Evolutionary conservation across 2,888 invertebrate species (phyloP).

Genomic region (Andrena bicolor): DNA sequence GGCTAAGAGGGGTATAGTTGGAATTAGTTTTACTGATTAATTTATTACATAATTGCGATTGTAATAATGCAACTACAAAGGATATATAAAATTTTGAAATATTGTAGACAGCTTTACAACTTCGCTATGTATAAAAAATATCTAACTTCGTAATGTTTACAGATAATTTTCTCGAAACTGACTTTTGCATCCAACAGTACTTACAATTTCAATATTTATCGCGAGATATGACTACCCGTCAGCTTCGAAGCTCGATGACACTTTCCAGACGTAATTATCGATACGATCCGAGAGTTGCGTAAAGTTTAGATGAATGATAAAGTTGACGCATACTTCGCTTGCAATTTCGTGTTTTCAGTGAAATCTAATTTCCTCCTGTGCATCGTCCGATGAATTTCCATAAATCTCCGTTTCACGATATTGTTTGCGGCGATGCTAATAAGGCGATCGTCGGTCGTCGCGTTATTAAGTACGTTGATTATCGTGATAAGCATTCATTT

Average conservation of each 20-base stretch:
- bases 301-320: not conserved
- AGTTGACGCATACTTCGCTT: not conserved
- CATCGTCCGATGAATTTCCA: not conserved
- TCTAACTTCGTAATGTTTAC: no score
- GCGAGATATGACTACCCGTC: no score
- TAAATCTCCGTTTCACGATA: conserved; percentile 1
- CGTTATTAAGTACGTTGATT: conserved; percentile 1
- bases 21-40: no score
- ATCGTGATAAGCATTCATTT: not conserved
- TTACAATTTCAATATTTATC: no score
- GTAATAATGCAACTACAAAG: no score
- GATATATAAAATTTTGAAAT: no score
- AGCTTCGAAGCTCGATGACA: not conserved
- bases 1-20: no score
- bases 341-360: not conserved
- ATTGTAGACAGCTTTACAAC: no score
- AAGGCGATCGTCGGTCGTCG: not conserved
- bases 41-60: no score
- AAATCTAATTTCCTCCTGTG: conserved; percentile 8
- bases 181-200: no score
- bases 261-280: not conserved
- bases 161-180: no score
- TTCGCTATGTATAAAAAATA: no score
- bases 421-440: not conserved
- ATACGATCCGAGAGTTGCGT: not conserved